Evolutionary conservation across 2,797 vertebrate genomes (phyloP).

Genomic region (Agapornis canus): DNA sequence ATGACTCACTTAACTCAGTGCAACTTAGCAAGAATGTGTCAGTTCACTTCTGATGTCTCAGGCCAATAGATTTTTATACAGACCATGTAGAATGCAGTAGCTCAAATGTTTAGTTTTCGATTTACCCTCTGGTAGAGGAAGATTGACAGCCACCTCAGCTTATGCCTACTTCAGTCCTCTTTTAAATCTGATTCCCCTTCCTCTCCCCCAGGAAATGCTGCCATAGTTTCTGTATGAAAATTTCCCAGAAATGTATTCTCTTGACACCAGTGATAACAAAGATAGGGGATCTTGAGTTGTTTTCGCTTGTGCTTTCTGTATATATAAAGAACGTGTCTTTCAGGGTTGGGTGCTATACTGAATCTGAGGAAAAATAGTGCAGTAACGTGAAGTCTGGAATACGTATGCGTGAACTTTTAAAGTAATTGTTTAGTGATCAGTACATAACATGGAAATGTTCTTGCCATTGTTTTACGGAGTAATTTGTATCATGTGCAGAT

Average conservation of each 20-base stretch:
- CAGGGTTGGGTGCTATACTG: not conserved
- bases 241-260: not conserved
- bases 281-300: not conserved
- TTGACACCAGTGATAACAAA: not conserved
- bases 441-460: not conserved
- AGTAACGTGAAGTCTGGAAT: not conserved
- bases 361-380: not conserved
- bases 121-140: not conserved
- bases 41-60: not conserved
- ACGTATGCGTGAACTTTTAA: not conserved
- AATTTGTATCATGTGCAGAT: not conserved
- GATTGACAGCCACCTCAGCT: not conserved
- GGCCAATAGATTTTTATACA: not conserved
- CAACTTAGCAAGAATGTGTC: not conserved
- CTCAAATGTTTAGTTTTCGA: not conserved
- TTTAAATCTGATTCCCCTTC: not conserved
- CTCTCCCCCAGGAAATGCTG: not conserved
- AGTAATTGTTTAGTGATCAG: not conserved
- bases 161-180: not conserved
- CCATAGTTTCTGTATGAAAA: not conserved
- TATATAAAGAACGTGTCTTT: not conserved
- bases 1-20: not conserved
- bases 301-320: not conserved
- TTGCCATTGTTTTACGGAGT: not conserved
- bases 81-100: not conserved